These are phyloP conservation scores for Empis livida DNA, from an alignment of 2,888 invertebrate species.

Conservation along the genomic window DNA sequence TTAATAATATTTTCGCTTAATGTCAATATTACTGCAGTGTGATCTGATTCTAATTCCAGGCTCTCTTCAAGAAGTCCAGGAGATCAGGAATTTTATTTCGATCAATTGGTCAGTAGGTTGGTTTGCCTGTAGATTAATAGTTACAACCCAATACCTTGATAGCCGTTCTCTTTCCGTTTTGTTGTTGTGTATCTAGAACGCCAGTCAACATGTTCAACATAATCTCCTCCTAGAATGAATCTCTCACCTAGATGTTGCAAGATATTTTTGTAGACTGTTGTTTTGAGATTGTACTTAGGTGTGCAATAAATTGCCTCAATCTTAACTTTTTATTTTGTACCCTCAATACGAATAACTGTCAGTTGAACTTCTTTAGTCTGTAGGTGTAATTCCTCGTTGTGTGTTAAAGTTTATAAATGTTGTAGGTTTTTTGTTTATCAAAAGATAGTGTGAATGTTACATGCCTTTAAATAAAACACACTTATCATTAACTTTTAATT, in stretches of 20 bases:
- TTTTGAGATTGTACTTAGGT: slow-evolving; percentile 14
- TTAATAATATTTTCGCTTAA: slow-evolving; percentile 10
- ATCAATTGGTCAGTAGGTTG: slow-evolving; percentile 18
- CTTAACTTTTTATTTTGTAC: not conserved
- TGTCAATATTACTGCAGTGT: slow-evolving; percentile 15
- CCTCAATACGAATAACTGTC: too few species aligned
- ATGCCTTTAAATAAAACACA: too few species aligned
- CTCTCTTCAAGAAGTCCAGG: slow-evolving; percentile 15
- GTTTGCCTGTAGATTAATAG: slow-evolving; percentile 12
- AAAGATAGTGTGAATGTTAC: too few species aligned
- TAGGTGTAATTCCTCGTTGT: too few species aligned
- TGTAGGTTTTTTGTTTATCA: too few species aligned
- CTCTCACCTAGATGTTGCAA: slow-evolving; percentile 11
- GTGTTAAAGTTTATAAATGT: too few species aligned
- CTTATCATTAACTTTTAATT: too few species aligned
- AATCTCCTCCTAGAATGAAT: slow-evolving; percentile 16
- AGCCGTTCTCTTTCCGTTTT: not conserved
- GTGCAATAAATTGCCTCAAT: slow-evolving; percentile 16
- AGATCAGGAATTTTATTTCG: slow-evolving; percentile 16
- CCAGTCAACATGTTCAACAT: slow-evolving; percentile 15
- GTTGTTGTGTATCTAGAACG: slow-evolving; percentile 2
- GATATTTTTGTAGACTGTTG: slow-evolving; percentile 11
- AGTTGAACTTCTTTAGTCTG: too few species aligned
- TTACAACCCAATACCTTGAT: not conserved
- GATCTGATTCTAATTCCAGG: slow-evolving; percentile 16